A percentile compares a stretch with the other conserved stretches of the same genome.
These are phyloP conservation scores for Anguilla rostrata DNA, from an alignment of 2,113 vertebrate species.

Conservation along the genomic window DNA sequence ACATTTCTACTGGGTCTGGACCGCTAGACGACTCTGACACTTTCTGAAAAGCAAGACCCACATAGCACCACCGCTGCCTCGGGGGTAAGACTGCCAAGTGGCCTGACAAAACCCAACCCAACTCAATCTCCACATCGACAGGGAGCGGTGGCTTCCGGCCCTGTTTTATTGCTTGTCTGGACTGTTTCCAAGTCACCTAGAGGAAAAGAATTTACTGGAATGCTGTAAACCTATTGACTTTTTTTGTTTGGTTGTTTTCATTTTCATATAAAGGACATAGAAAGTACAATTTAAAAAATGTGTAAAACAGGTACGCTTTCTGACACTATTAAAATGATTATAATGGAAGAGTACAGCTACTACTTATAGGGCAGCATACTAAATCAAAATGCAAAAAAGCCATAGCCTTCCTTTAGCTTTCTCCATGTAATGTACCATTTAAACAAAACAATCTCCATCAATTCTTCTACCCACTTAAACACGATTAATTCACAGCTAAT, in stretches of 20 bases:
- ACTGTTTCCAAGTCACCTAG: not conserved
- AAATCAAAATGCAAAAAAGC: not conserved
- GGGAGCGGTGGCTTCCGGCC: not conserved
- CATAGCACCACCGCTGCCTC: not conserved
- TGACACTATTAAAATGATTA: not conserved
- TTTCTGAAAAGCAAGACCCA: not conserved
- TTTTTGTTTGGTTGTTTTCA: not conserved
- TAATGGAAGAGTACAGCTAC: not conserved
- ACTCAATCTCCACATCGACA: not conserved
- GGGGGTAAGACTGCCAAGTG: not conserved
- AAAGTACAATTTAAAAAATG: not conserved
- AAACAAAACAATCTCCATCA: conserved; percentile 1
- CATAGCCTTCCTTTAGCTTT: not conserved
- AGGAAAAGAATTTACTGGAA: not conserved
- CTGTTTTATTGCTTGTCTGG: not conserved
- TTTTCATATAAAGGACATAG: not conserved
- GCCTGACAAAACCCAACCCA: not conserved
- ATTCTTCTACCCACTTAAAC: conserved; percentile 4
- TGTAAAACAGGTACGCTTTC: not conserved
- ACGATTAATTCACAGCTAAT: conserved; percentile 18
- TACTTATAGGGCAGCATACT: not conserved
- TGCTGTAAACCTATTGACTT: conserved; percentile 6
- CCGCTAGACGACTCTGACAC: not conserved
- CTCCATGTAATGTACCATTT: not conserved
- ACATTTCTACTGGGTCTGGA: not conserved